A percentile compares a stretch with the other conserved stretches of the same genome.
phyloP scores from a whole-genome alignment of 2,888 invertebrate genomes.

The Lepidonotus clava region DNA sequence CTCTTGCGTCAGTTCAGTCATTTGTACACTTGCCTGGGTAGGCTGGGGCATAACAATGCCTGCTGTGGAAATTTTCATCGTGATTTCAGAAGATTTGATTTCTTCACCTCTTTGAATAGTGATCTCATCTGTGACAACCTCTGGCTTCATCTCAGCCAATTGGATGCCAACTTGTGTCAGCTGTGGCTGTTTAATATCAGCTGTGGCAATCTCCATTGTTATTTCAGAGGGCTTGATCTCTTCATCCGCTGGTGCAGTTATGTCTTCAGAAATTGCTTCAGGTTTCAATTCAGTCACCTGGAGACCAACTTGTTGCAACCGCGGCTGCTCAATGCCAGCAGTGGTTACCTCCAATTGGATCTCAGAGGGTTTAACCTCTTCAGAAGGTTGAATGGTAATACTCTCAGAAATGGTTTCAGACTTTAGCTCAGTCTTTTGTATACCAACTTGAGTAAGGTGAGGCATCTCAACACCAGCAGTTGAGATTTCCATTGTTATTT shows the following conservation, averaged over 20 bases:
- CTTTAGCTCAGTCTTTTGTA: conserved; percentile 35
- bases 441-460: background rate
- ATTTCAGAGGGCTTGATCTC: conserved; percentile 55
- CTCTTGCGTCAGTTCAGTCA: background rate
- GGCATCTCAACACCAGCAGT: conserved; percentile 55
- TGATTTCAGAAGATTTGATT: conserved; percentile 52
- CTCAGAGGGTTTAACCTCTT: conserved; percentile 45
- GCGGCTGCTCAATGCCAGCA: background rate
- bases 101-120: conserved; percentile 55
- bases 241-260: conserved; percentile 43
- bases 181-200: conserved; percentile 38
- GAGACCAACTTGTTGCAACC: background rate
- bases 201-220: conserved; percentile 48
- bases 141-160: conserved; percentile 17
- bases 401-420: conserved; percentile 38
- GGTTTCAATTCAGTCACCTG: conserved; percentile 37
- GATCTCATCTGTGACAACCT: conserved; percentile 34
- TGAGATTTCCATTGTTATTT: conserved; percentile 54
- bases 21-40: background rate
- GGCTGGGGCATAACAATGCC: conserved; percentile 38
- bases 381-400: conserved; percentile 3
- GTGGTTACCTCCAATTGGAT: conserved; percentile 6
- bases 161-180: conserved; percentile 17
- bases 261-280: conserved; percentile 54
- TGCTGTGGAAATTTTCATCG: conserved; percentile 15